Conservation (phyloP, 2,113 vertebrate species). For the Pachycephala philippinensis region DNA sequence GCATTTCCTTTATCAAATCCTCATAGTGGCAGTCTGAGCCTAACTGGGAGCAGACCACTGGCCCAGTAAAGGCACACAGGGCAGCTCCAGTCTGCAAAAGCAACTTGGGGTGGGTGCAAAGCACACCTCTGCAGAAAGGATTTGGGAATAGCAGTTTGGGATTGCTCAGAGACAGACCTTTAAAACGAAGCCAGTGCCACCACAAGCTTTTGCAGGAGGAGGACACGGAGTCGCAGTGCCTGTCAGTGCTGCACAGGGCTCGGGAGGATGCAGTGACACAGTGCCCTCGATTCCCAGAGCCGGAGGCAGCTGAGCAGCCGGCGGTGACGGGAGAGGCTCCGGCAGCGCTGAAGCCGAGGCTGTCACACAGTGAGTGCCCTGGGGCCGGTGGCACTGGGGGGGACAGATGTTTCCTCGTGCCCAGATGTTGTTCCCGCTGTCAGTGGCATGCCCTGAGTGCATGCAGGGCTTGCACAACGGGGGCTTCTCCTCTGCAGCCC, state of each 20-base stretch:
- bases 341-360: accelerated
- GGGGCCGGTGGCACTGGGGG: neutral
- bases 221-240: neutral
- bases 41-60: neutral
- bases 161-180: neutral
- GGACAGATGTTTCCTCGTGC: neutral
- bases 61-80: neutral
- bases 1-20: neutral
- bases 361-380: accelerated
- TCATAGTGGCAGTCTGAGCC: neutral
- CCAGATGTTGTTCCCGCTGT: neutral
- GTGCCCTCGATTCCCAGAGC: neutral
- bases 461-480: neutral
- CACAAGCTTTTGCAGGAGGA: neutral
- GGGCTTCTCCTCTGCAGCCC: neutral
- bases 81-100: neutral
- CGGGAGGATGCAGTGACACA: neutral
- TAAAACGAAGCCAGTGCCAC: neutral
- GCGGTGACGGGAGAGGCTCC: neutral
- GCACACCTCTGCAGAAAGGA: neutral
- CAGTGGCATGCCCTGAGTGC: neutral
- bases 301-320: accelerated
- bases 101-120: neutral
- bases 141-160: neutral
- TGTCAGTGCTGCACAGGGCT: neutral